Conservation (phyloP, 2,888 invertebrate species). For the Ornithoptera alexandrae region DNA sequence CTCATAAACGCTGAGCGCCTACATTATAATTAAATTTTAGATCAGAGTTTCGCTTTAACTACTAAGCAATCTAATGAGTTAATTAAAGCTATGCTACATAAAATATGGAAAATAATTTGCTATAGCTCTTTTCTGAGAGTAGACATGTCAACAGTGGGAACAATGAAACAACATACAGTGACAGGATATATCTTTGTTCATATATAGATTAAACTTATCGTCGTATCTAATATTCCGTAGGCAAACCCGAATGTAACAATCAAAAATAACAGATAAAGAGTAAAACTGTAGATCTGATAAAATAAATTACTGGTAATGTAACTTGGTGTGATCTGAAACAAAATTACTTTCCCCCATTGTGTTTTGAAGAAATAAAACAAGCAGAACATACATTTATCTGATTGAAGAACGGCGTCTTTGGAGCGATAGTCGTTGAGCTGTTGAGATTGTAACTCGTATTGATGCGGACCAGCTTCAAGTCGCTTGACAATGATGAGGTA, state of each 20-base stretch:
- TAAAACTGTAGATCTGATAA: not conserved
- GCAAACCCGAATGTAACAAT: slow-evolving; percentile 32
- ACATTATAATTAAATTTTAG: too few relatives aligned
- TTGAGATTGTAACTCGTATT: slow-evolving; percentile 39
- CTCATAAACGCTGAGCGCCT: too few relatives aligned
- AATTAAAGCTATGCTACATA: too few relatives aligned
- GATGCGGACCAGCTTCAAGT: not conserved
- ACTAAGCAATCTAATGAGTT: too few relatives aligned
- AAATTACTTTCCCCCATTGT: slow-evolving; percentile 48
- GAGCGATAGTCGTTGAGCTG: slow-evolving; percentile 51
- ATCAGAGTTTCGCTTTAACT: too few relatives aligned
- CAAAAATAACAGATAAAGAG: not conserved
- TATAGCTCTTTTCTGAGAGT: too few relatives aligned
- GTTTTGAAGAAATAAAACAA: slow-evolving; percentile 42
- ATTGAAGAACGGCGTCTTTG: slow-evolving; percentile 51
- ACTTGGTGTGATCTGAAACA: not conserved
- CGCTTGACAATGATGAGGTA: slow-evolving; percentile 13
- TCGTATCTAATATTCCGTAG: too few relatives aligned
- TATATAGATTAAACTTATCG: too few relatives aligned
- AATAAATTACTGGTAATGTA: slow-evolving; percentile 1
- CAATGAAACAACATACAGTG: too few relatives aligned
- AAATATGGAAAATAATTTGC: too few relatives aligned
- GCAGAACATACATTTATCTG: slow-evolving; percentile 48
- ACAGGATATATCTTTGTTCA: too few relatives aligned
- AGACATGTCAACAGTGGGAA: too few relatives aligned